Percentiles rank a stretch among this genome's conserved stretches.
phyloP scores from a whole-genome alignment of 2,797 vertebrate species.

The Antrozous pallidus region DNA sequence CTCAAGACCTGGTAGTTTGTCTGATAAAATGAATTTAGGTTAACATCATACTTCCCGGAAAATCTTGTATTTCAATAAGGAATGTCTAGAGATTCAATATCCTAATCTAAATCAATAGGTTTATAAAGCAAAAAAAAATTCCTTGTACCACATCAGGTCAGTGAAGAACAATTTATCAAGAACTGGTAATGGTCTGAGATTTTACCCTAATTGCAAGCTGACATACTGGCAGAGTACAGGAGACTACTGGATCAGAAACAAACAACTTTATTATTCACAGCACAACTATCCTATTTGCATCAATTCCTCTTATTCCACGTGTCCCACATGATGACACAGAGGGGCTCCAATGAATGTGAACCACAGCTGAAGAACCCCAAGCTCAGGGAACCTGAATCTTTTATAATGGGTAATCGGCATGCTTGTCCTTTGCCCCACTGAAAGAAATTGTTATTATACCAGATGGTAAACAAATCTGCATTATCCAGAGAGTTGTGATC shows the following conservation, averaged over 20 bases:
- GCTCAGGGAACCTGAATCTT: background rate
- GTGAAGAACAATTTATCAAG: constrained; percentile 7
- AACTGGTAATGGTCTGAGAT: background rate
- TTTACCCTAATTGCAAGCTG: background rate
- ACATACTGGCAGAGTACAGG: background rate
- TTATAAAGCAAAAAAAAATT: constrained; percentile 25
- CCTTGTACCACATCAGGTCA: constrained; percentile 1
- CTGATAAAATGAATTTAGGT: constrained; percentile 34
- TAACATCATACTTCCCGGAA: background rate
- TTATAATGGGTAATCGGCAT: background rate
- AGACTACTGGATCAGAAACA: background rate
- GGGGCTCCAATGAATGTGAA: background rate
- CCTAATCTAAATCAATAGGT: constrained; percentile 10
- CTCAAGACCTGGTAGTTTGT: constrained; percentile 28
- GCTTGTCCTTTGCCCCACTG: background rate
- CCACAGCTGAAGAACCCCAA: background rate
- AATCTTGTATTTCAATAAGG: constrained; percentile 14
- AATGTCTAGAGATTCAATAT: constrained; percentile 17
- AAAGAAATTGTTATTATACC: background rate
- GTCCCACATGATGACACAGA: background rate
- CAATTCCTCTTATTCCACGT: background rate
- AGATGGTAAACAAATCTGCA: background rate
- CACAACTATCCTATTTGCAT: background rate
- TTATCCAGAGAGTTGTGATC: background rate
- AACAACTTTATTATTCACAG: background rate